Base-by-base conservation (phyloP, 2,113 vertebrate genomes). In the Eira barbara region DNA sequence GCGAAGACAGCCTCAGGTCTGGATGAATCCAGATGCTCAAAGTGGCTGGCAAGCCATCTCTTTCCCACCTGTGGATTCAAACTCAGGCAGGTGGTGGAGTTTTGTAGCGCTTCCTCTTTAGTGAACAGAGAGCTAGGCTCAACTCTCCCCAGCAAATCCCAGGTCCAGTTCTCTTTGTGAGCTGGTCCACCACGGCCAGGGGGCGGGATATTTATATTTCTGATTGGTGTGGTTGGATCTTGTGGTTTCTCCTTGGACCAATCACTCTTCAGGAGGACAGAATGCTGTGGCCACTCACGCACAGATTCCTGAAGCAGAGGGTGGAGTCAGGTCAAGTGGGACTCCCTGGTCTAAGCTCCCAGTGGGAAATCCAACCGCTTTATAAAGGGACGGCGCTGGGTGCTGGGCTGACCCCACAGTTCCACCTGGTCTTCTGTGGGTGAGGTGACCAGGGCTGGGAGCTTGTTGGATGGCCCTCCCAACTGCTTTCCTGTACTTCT, bases 1-100 rank as follows among this genome's bases (percentile, higher is more conserved):
- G 45, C 73, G 78, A 67, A 18, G 42, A 49, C 0, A 49, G 34
- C 6, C 13, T 76, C 71, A 78, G 82, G 59, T 85, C 85, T 93
- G 94, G 55, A 34, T 91, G 92, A 29, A 89, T 96, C 59, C 61
- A 86, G 95, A 39, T 6, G n/a, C 42, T 49, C 36, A 57, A 21
- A 0, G 6, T 47, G 45, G 15, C 39, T 6, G 1, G 92, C 67
- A 80, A 63, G 39, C 59, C 8, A 2, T 42, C 45, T 45, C 34
- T 29, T 25, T 10, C 23, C 42, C 36, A 12, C 31, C 52, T 36
- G 4, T 17, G 78, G 8, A 27, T 76, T 91, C n/a, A 11, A 25
- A 55, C 59, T 92, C 47, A 63, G 93, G 47, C 55, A 55, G 36
- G 59, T 27, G 47, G 52, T 52, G 6, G 39, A 47, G 8, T 34